Base-by-base conservation (phyloP, 1,140 invertebrate species). In the Meloidogyne floridensis region DNA sequence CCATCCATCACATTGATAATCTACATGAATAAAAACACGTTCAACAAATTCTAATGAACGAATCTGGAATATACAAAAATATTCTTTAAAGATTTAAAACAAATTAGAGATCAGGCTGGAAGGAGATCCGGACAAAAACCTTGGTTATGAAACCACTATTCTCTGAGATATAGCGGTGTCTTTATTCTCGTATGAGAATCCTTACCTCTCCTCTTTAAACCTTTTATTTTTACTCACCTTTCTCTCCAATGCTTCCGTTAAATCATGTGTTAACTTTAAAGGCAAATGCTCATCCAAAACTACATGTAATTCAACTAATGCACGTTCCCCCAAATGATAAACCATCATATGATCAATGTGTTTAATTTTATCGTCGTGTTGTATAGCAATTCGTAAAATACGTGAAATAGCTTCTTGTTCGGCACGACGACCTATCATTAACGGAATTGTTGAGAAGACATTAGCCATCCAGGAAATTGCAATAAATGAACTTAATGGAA, bases 21-120 rank as follows among this genome's bases (percentile, higher is more conserved):
- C 86, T 53, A 87, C 86, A 75, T 86, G 85, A 11, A 87, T 73
- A 81, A 86, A 86, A n/a, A 81, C 70, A 3, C 85, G 84, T 71
- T 86, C 85, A 54, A 86, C 85, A 86, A 86, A 86, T 42, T 86
- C 85, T 65, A 86, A 72, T 13, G 75, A 70, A 69, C 75, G 69
- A 10, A 86, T 77, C 80, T 79, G 10, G 32, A 32, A 32, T 32
- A 32, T 32, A 32, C 32, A 32, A 32, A 79, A 79, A 59, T 0
- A 65, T 47, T 69, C 0, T 42, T 9, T 20, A 18, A 9, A 77
- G 8, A 13, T 20, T 10, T 69, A 18, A 20, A 11, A 77, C 42
- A 77, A 1, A 32, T 32, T 32, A 32, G 32, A 32, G 32, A 32
- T 32, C 32, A 32, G 32, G 32, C 32, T 1, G 32, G 32, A 32